Base-by-base conservation (phyloP, 2,797 vertebrate genomes). In the Clarias platycephalus region DNA sequence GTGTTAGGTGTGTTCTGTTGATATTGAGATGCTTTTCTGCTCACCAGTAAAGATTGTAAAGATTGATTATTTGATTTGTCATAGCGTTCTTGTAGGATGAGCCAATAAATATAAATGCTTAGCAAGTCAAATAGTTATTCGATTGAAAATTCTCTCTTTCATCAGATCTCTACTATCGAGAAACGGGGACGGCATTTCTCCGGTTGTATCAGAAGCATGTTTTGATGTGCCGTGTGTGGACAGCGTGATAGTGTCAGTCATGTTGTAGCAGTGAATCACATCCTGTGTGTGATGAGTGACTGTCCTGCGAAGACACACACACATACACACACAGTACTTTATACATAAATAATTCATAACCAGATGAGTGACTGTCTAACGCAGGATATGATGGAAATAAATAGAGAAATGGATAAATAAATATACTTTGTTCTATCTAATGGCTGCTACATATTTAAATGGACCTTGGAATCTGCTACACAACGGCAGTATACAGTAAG, bases 301-400 rank as follows among this genome's bases (percentile, higher is more conserved):
- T 49, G 26, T 24, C 57, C 49, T 10, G 57, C 26, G 2, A 70
- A 31, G 55, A 71, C 55, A 84, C 57, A 24, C 7, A 0, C 40
- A 44, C 40, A 44, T 9, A 44, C 40, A 44, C 40, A 44, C 40
- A 44, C 8, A 44, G 44, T 49, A 49, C 26, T 70, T 34, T 63
- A 60, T 34, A 80, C 22, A 72, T 64, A 72, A 84, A 80, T 63
- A 71, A 84, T 71, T 84, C 83, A 80, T 31, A 72, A 37, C 37
- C 26, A 9, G 1, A 70, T 26, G 24, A 16, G 57, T 78, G 31
- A 40, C 74, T 40, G 31, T 78, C 75, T n/a, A 37, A 24, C 22
- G 68, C 24, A 40, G 71, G 28, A 26, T 63, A n/a, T 63, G 15
- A 58, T 12, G 5, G 62, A 64, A 28, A 16, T 10, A 44, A n/a